Conservation (phyloP, 2,113 vertebrate species). For the Macquaria australasica region DNA sequence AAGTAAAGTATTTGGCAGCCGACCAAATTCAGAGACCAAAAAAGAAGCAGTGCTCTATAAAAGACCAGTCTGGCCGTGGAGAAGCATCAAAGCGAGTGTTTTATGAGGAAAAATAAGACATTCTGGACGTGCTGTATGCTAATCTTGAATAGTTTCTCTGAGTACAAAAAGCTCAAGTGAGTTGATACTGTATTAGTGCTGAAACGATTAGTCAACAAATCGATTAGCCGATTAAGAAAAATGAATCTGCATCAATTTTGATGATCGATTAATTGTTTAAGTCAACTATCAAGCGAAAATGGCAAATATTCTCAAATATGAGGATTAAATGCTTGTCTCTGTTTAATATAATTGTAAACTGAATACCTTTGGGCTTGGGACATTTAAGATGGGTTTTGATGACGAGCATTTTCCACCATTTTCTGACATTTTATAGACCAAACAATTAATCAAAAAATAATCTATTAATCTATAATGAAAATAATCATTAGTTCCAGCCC, state of each 20-base stretch:
- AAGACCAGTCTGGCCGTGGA: conserved; percentile 9
- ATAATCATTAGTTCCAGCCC: neutral
- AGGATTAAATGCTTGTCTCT: neutral
- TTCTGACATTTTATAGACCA: neutral
- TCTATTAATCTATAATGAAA: neutral
- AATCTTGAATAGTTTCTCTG: neutral
- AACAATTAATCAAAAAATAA: neutral
- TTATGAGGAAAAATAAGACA: neutral
- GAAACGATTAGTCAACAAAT: neutral
- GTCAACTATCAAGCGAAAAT: neutral
- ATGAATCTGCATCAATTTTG: neutral
- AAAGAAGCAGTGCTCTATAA: conserved; percentile 9
- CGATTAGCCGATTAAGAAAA: neutral
- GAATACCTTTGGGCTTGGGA: neutral
- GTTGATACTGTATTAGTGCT: neutral
- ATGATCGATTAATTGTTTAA: neutral
- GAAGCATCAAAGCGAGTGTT: conserved; percentile 16
- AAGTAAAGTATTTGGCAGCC: conserved; percentile 36
- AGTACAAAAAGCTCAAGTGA: neutral
- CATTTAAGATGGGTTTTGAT: neutral
- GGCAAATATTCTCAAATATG: neutral
- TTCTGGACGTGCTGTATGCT: neutral
- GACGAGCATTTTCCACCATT: neutral
- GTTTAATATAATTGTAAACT: neutral
- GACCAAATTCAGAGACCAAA: conserved; percentile 31